These are phyloP conservation scores for Papilio gigon DNA, from an alignment of 2,888 invertebrate species.

Conservation along the genomic window DNA sequence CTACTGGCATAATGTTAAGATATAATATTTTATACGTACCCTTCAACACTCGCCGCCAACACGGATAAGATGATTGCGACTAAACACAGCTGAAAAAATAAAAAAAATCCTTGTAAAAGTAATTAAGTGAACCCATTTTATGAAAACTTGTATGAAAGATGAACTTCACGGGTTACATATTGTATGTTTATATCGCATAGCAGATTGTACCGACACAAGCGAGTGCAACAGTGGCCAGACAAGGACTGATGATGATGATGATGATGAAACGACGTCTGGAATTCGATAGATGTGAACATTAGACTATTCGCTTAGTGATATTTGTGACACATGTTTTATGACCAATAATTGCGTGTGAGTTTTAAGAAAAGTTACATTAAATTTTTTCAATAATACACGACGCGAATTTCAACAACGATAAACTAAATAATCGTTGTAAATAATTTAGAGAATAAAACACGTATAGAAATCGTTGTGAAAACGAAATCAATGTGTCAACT, in stretches of 20 bases:
- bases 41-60: conserved; percentile 54
- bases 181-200: conserved; percentile 8
- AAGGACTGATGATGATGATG: no score
- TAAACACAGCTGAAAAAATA: conserved; percentile 61
- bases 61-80: conserved; percentile 56
- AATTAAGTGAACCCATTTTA: no score
- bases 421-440: no score
- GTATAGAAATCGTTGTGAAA: conserved; percentile 38
- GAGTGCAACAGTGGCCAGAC: no score
- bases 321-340: neutral
- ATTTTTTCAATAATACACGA: no score
- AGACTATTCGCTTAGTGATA: neutral
- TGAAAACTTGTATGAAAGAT: no score
- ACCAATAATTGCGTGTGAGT: no score
- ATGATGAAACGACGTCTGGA: conserved; percentile 11
- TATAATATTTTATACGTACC: conserved; percentile 58
- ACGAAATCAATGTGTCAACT: conserved; percentile 50
- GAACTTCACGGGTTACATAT: no score
- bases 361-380: no score
- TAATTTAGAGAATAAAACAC: neutral
- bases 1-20: no score
- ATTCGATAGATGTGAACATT: neutral
- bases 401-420: no score
- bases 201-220: neutral
- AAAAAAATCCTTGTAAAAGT: no score